These are phyloP conservation scores for Hypena proboscidalis DNA, from an alignment of 2,888 invertebrate species.

Conservation along the genomic window DNA sequence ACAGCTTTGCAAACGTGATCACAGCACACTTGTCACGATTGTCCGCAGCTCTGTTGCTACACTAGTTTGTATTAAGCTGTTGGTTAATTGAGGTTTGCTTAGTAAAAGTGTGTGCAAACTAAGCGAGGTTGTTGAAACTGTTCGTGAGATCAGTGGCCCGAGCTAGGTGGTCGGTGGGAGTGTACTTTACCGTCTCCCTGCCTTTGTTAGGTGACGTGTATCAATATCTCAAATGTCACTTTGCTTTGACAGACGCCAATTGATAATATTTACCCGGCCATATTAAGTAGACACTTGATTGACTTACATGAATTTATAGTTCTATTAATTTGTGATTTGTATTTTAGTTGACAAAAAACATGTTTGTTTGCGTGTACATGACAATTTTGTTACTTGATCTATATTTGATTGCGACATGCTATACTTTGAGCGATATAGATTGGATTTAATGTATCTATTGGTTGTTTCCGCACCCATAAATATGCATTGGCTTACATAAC, in stretches of 20 bases:
- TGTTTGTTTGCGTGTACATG: neutral
- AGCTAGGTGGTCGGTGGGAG: slow-evolving; percentile 12
- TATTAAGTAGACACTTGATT: slow-evolving; percentile 39
- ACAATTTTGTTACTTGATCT: neutral
- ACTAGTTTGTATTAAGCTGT: slow-evolving; percentile 32
- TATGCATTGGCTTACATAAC: too few species aligned
- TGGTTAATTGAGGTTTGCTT: slow-evolving; percentile 38
- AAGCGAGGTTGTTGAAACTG: slow-evolving; percentile 1
- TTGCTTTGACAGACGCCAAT: slow-evolving; percentile 28
- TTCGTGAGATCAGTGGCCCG: slow-evolving; percentile 11
- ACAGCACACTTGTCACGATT: too few species aligned
- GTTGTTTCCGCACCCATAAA: too few species aligned
- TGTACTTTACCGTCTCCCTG: slow-evolving; percentile 5
- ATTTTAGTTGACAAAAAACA: neutral
- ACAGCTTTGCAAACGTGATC: too few species aligned
- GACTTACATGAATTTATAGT: slow-evolving; percentile 27
- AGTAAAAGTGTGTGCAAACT: slow-evolving; percentile 14
- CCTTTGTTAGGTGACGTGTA: slow-evolving; percentile 10
- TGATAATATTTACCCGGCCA: slow-evolving; percentile 32
- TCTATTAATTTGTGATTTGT: slow-evolving; percentile 11
- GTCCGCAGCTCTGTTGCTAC: too few species aligned
- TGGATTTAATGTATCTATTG: too few species aligned
- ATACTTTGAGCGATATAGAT: too few species aligned
- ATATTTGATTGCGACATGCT: neutral
- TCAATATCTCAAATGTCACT: slow-evolving; percentile 33